phyloP scores from a whole-genome alignment of 2,113 vertebrate species.

The Callaeas wilsoni region DNA sequence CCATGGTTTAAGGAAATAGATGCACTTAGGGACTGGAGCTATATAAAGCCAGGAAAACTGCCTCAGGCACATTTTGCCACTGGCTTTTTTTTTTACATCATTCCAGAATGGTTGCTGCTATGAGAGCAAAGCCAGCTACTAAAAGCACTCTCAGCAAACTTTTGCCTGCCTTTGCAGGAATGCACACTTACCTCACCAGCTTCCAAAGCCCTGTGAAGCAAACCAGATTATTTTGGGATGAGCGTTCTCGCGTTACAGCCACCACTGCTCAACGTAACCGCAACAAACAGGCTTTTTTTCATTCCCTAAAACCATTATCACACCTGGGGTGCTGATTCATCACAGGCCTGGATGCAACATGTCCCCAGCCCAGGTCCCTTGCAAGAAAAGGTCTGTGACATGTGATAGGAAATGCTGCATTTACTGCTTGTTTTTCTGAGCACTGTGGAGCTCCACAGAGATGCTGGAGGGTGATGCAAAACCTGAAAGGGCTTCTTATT shows the following conservation, averaged over 20 bases:
- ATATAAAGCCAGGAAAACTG: neutral
- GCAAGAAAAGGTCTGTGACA: rapidly evolving
- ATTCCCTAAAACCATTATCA: neutral
- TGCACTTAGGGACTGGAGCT: neutral
- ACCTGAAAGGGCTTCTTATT: neutral
- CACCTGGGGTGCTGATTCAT: neutral
- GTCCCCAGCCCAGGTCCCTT: neutral
- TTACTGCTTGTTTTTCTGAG: rapidly evolving
- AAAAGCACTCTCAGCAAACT: neutral
- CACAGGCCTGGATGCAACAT: neutral
- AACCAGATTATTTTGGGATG: neutral
- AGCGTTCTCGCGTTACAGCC: neutral
- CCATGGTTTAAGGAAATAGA: neutral
- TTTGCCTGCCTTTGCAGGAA: neutral
- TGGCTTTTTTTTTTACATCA: neutral
- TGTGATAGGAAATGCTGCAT: neutral
- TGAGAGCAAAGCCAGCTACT: neutral
- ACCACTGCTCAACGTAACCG: rapidly evolving
- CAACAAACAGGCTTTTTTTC: neutral
- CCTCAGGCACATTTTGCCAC: neutral
- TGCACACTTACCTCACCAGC: rapidly evolving
- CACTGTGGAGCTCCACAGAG: neutral
- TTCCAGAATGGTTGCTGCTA: neutral
- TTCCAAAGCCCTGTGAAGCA: neutral
- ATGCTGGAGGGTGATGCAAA: neutral